A percentile compares a stretch with the other conserved stretches of the same genome.
Evolutionary conservation across 2,888 invertebrate genomes (phyloP).

Genomic region (Monochamus alternatus): DNA sequence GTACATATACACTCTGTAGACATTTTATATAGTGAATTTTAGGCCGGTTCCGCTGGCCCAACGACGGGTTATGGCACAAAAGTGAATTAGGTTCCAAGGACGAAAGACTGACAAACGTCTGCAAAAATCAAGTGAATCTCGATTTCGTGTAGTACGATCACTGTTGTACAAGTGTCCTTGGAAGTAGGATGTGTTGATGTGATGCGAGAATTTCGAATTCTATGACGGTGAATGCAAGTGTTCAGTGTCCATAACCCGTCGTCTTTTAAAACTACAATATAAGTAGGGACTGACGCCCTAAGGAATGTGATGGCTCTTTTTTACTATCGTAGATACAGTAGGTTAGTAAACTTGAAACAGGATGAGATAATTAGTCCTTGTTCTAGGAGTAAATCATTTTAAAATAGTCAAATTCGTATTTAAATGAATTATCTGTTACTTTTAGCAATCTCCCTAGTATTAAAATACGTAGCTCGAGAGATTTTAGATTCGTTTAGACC

Average conservation of each 20-base stretch:
- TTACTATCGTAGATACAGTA: slow-evolving; percentile 62
- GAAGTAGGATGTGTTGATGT: neutral
- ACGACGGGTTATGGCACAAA: slow-evolving; percentile 51
- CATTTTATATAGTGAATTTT: slow-evolving; percentile 62
- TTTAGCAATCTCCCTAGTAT: neutral
- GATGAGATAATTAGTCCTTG: slow-evolving; percentile 45
- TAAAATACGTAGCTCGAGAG: slow-evolving; percentile 1
- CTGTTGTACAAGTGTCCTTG: slow-evolving; percentile 5
- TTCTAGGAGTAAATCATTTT: slow-evolving; percentile 15
- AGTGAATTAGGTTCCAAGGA: slow-evolving; percentile 2
- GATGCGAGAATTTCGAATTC: slow-evolving; percentile 3
- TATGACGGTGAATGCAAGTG: slow-evolving; percentile 16
- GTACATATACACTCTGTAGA: slow-evolving; percentile 58
- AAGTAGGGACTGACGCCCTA: slow-evolving; percentile 67
- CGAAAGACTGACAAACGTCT: slow-evolving; percentile 4
- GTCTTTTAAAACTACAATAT: slow-evolving; percentile 48
- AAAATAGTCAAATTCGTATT: slow-evolving; percentile 3
- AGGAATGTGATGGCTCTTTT: slow-evolving; percentile 71
- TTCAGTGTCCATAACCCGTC: slow-evolving; percentile 29
- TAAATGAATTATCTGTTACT: slow-evolving; percentile 5
- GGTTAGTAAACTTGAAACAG: slow-evolving; percentile 59
- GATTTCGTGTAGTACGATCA: neutral
- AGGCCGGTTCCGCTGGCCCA: slow-evolving; percentile 54
- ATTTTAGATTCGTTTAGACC: slow-evolving; percentile 8
- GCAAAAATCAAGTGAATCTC: neutral